Base-by-base conservation (phyloP, 2,797 vertebrate genomes). In the Mormyrops boulengeri region DNA sequence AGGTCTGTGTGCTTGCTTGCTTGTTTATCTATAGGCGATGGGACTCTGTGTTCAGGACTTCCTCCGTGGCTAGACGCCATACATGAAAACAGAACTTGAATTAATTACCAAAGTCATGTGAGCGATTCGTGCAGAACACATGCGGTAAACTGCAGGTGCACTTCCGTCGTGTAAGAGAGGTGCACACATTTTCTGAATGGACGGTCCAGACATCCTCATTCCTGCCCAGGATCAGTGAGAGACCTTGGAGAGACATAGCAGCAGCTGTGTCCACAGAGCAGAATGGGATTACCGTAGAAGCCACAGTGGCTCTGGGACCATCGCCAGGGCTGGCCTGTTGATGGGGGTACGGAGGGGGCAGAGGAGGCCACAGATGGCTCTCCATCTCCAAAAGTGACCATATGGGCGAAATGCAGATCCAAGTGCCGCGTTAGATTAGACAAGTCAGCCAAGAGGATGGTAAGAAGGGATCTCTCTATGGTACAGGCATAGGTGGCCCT, bases 351-450 rank as follows among this genome's bases (percentile, higher is more conserved):
- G 5, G 57, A 26, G 55, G 17, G 82, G 55, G 87, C 55, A 47
- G 87, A 47, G 57, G 38, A 66, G 87, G 57, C 57, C 49, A 47
- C 87, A 88, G 87, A 88, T 88, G 87, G 87, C 34, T 55, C 41
- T 66, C 57, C 57, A 88, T 38, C 57, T 88, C 41, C 57, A 88
- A 34, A 62, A 88, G 57, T 22, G 57, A 19, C 57, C 87, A 62
- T 88, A 88, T 88, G 55, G 87, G 55, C n/a, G 0, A 6, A 44
- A 66, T 53, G 57, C n/a, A 62, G 55, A 53, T 41, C 87, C 87
- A 88, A 62, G 41, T 66, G 55, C 41, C n/a, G 34, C 87, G 0
- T 88, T 41, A 66, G 50, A 80, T 87, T 57, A 34, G 52, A 53
- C 22, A 34, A 11, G 53, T 34, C 1, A n/a, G 53, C 53, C 26